These are phyloP conservation scores for Grapholita molesta DNA, from an alignment of 1,140 invertebrate genomes.

Conservation along the genomic window DNA sequence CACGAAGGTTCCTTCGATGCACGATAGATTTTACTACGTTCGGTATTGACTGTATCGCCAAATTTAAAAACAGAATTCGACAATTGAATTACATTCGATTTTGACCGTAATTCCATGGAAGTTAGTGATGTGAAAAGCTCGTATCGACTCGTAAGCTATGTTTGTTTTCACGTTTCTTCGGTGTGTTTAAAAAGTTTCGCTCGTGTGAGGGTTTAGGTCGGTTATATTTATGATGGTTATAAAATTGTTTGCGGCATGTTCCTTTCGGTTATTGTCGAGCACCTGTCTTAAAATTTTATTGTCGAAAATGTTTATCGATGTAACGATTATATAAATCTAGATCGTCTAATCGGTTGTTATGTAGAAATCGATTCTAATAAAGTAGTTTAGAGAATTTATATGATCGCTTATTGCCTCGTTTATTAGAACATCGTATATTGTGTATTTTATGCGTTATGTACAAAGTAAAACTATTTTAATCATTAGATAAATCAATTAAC, in stretches of 20 bases:
- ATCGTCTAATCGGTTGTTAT: background rate
- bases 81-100: conserved; percentile 18
- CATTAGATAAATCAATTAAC: too few species aligned
- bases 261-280: conserved; percentile 43
- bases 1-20: conserved; percentile 65
- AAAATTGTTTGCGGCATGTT: conserved; percentile 67
- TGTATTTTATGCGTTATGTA: background rate
- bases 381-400: background rate
- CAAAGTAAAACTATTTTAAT: background rate
- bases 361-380: background rate
- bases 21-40: conserved; percentile 63
- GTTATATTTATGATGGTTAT: conserved; percentile 63
- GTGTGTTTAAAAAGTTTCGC: conserved; percentile 60
- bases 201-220: conserved; percentile 50
- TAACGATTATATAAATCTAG: background rate
- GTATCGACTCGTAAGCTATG: conserved; percentile 5
- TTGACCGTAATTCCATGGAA: background rate
- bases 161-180: conserved; percentile 30
- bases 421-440: background rate
- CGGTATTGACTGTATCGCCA: conserved; percentile 43
- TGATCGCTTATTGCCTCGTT: background rate
- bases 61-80: conserved; percentile 22
- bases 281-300: conserved; percentile 53
- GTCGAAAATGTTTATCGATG: conserved; percentile 30
- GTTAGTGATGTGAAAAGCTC: conserved; percentile 18